Conservation (phyloP, 2,888 invertebrate species). For the Penaeus monodon region DNA sequence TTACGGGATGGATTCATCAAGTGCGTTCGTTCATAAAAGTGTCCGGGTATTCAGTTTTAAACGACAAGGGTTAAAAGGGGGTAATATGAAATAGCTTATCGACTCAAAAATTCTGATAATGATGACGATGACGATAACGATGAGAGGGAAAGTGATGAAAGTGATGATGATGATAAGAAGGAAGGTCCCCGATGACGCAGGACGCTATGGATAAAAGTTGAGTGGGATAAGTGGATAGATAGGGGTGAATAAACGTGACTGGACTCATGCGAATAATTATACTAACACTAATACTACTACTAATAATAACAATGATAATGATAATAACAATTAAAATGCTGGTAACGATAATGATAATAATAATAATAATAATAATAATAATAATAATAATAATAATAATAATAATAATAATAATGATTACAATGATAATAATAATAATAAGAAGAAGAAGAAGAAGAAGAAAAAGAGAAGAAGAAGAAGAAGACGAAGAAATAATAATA, state of each 20-base stretch:
- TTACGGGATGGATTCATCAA: too few relatives aligned
- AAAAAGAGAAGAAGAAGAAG: constrained; percentile 10
- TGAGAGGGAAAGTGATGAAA: background rate
- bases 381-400: background rate
- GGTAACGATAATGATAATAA: background rate
- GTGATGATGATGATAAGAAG: background rate
- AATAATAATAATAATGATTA: background rate
- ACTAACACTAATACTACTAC: background rate
- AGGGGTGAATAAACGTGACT: too few relatives aligned
- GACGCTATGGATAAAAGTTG: too few relatives aligned
- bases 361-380: background rate
- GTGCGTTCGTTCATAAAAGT: too few relatives aligned
- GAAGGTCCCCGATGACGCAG: too few relatives aligned
- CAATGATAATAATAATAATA: background rate
- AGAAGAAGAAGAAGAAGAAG: background rate
- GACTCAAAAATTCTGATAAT: too few relatives aligned
- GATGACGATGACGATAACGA: too few relatives aligned
- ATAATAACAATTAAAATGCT: background rate
- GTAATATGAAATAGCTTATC: too few relatives aligned
- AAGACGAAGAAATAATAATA: background rate
- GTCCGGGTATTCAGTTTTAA: too few relatives aligned
- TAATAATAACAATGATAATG: too few relatives aligned
- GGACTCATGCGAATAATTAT: background rate
- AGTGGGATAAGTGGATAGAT: too few relatives aligned
- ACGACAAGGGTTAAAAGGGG: too few relatives aligned